These are phyloP conservation scores for Chrysina gloriosa DNA, from an alignment of 2,888 invertebrate species.

Conservation along the genomic window DNA sequence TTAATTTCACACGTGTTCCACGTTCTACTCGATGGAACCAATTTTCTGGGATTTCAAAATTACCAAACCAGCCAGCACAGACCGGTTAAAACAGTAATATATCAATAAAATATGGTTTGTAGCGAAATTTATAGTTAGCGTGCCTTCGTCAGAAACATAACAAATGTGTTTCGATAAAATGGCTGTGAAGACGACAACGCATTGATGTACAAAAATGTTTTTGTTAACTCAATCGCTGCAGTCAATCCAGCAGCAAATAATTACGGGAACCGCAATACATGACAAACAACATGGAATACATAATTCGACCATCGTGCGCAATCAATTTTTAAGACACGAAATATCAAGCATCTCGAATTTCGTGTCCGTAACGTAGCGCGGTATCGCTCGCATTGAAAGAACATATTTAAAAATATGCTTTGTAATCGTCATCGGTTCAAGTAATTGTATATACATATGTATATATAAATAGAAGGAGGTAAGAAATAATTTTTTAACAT, in stretches of 20 bases:
- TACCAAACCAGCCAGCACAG: too few species aligned
- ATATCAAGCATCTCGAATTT: slow-evolving; percentile 12
- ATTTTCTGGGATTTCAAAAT: too few species aligned
- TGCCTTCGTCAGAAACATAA: neutral
- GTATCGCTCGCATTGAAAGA: slow-evolving; percentile 19
- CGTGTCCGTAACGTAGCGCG: neutral
- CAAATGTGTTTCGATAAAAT: neutral
- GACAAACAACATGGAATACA: slow-evolving; percentile 36
- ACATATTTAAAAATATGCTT: slow-evolving; percentile 27
- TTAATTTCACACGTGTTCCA: too few species aligned
- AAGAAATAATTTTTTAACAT: too few species aligned
- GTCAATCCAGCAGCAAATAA: slow-evolving; percentile 29
- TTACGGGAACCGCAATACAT: slow-evolving; percentile 33
- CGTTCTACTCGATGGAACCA: too few species aligned
- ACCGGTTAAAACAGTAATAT: too few species aligned
- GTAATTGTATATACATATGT: neutral
- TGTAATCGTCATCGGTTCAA: slow-evolving; percentile 4
- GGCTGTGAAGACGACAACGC: neutral
- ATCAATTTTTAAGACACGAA: slow-evolving; percentile 30
- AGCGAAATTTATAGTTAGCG: neutral
- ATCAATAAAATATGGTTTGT: too few species aligned
- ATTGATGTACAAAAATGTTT: neutral
- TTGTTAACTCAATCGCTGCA: neutral
- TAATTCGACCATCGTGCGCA: slow-evolving; percentile 32
- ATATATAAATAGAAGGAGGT: too few species aligned